These are phyloP conservation scores for Drosophila suboccidentalis DNA, from an alignment of 2,888 invertebrate genomes.

Conservation along the genomic window DNA sequence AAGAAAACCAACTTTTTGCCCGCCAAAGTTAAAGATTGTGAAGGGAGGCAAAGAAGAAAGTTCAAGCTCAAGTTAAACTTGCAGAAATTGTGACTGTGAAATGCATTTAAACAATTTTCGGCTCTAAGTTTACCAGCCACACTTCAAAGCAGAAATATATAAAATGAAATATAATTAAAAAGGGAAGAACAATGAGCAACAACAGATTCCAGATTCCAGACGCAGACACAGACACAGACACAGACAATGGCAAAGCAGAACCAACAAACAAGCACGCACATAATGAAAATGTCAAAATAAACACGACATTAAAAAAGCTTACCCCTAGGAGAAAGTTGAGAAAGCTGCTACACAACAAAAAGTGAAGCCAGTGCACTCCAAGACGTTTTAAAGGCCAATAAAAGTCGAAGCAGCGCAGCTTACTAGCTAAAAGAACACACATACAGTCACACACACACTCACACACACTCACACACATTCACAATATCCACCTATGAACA, in stretches of 20 bases:
- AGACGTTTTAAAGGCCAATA: slow-evolving; percentile 76
- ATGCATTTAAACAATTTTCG: slow-evolving; percentile 30
- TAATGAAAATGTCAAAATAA: slow-evolving; percentile 84
- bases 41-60: slow-evolving; percentile 26
- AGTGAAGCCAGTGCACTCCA: slow-evolving; percentile 61
- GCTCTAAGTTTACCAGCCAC: slow-evolving; percentile 10
- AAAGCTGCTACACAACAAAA: slow-evolving; percentile 34
- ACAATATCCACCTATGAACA: slow-evolving; percentile 19
- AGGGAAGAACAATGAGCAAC: slow-evolving; percentile 34
- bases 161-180: slow-evolving; percentile 69
- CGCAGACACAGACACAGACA: slow-evolving; percentile 37
- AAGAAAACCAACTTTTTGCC: slow-evolving; percentile 59
- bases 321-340: slow-evolving; percentile 11
- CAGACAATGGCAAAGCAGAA: slow-evolving; percentile 31
- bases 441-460: slow-evolving; percentile 19
- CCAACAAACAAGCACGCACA: slow-evolving; percentile 54
- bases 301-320: slow-evolving; percentile 79
- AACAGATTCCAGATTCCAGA: slow-evolving; percentile 39
- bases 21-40: neutral
- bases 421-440: slow-evolving; percentile 56
- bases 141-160: slow-evolving; percentile 4
- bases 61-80: slow-evolving; percentile 53
- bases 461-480: neutral
- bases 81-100: slow-evolving; percentile 20
- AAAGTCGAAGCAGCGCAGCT: slow-evolving; percentile 64